Evolutionary conservation across 2,888 invertebrate species (phyloP).

Genomic region (Caenorhabditis imperialis): DNA sequence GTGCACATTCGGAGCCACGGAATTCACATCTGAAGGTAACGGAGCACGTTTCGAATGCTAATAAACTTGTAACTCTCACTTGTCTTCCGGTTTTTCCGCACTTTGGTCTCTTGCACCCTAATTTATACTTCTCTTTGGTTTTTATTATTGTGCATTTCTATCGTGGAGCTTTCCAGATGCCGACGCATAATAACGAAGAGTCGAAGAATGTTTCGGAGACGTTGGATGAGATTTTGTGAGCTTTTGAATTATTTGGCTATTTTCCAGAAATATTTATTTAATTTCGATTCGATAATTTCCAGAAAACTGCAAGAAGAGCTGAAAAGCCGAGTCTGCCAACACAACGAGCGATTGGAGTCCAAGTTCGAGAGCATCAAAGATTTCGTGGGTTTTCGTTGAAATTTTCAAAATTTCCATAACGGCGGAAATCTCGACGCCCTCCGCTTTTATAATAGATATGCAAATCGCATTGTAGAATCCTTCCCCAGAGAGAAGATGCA

Average conservation of each 20-base stretch:
- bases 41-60: neutral
- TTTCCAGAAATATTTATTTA: neutral
- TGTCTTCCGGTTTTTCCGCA: neutral
- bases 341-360: conserved; percentile 39
- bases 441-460: conserved; percentile 37
- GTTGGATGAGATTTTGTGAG: conserved; percentile 42
- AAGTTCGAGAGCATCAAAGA: conserved; percentile 43
- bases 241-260: neutral
- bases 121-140: conserved; percentile 1
- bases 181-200: conserved; percentile 14
- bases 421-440: conserved; percentile 6
- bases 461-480: conserved; percentile 37
- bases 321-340: conserved; percentile 7
- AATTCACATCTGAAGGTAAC: conserved; percentile 43
- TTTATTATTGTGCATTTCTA: neutral
- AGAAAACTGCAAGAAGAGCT: conserved; percentile 48
- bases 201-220: conserved; percentile 20
- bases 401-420: neutral
- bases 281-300: conserved; percentile 2
- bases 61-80: conserved; percentile 17
- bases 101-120: conserved; percentile 30
- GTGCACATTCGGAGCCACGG: conserved; percentile 67
- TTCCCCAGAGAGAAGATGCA: conserved; percentile 11
- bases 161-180: conserved; percentile 51
- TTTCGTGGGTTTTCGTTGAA: conserved; percentile 23